phyloP scores from a whole-genome alignment of 2,888 invertebrate genomes.

The Dolichopus griseipennis region DNA sequence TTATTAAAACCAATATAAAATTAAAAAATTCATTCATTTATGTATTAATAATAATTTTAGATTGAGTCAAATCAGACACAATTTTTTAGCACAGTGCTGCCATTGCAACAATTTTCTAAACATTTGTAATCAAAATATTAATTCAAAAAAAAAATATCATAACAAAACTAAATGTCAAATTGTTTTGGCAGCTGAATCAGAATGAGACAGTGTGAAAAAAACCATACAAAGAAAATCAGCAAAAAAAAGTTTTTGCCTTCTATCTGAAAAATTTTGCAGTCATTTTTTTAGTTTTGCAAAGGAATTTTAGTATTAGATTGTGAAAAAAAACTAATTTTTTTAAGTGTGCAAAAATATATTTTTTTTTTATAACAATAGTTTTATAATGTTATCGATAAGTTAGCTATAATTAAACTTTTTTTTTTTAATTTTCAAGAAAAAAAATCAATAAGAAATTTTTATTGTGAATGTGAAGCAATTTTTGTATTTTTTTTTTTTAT shows the following conservation, averaged over 20 bases:
- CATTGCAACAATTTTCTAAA: too few species aligned
- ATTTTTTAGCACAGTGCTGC: too few species aligned
- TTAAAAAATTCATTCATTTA: too few species aligned
- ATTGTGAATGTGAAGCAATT: not conserved
- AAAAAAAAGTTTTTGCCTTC: not conserved
- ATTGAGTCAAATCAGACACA: too few species aligned
- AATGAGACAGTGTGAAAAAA: not conserved
- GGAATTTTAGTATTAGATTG: not conserved
- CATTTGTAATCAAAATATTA: too few species aligned
- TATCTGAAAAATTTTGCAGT: not conserved
- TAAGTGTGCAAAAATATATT: not conserved
- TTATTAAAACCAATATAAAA: too few species aligned
- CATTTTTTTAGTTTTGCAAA: slow-evolving; percentile 2
- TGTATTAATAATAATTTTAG: too few species aligned
- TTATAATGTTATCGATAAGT: not conserved
- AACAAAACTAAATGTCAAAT: not conserved
- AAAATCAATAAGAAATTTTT: not conserved
- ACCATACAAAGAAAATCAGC: not conserved
- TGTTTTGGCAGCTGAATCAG: not conserved
- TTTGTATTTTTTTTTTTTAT: too few species aligned
- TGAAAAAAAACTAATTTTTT: not conserved
- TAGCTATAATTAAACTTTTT: not conserved
- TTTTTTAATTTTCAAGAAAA: not conserved
- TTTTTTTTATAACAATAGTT: not conserved
- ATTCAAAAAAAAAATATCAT: too few species aligned